Evolutionary conservation across 2,113 vertebrate genomes (phyloP).

Genomic region (Ciconia stormi): DNA sequence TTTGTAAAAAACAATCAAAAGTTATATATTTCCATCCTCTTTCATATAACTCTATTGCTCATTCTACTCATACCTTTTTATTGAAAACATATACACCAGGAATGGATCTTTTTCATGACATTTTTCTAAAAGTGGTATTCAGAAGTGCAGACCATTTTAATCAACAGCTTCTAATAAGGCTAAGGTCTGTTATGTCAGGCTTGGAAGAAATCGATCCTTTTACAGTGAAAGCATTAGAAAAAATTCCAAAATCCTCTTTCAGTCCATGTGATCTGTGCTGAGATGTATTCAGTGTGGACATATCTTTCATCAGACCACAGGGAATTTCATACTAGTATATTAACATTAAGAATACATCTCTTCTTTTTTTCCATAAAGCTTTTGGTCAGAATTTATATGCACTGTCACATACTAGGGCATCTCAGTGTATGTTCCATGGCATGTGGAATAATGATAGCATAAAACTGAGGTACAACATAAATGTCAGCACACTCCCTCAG

Average conservation of each 20-base stretch:
- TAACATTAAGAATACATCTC: neutral
- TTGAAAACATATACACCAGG: neutral
- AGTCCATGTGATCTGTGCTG: neutral
- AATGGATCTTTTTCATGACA: neutral
- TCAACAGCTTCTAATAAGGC: neutral
- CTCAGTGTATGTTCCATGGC: neutral
- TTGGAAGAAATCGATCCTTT: neutral
- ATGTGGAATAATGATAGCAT: neutral
- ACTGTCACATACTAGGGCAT: neutral
- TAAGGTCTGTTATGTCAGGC: neutral
- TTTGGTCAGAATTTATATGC: conserved; percentile 2
- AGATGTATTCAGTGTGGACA: neutral
- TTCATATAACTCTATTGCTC: neutral
- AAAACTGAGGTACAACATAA: neutral
- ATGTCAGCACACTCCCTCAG: conserved; percentile 1
- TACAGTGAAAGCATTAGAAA: neutral
- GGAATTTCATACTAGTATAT: neutral
- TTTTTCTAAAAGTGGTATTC: neutral
- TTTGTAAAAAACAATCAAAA: neutral
- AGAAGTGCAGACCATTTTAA: neutral
- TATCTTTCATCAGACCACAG: neutral
- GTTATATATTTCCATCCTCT: neutral
- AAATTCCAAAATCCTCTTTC: neutral
- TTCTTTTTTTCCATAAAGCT: neutral
- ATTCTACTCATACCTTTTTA: neutral